These are phyloP conservation scores for Corticium candelabrum DNA, from an alignment of 37 sponge, comb jelly and placozoan genomes.

Conservation along the genomic window DNA sequence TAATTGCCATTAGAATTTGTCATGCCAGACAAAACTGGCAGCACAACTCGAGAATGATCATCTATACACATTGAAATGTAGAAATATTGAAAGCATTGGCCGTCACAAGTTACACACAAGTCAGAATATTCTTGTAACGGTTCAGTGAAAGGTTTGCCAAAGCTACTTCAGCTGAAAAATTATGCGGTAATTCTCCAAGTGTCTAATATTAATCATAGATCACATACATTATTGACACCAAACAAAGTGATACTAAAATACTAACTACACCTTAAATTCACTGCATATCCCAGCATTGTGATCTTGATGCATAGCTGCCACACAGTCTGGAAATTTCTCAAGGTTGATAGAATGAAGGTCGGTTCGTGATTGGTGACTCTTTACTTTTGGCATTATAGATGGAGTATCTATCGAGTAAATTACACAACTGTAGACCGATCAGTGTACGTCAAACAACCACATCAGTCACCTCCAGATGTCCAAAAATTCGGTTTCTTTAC, in stretches of 20 bases:
- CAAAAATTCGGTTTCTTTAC: no score
- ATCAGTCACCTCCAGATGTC: no score
- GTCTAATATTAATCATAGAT: no score
- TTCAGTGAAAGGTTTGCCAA: neutral
- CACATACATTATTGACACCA: no score
- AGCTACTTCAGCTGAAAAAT: conserved; percentile 7
- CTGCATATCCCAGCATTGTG: conserved; percentile 53
- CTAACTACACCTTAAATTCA: conserved; percentile 55
- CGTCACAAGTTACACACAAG: conserved; percentile 18
- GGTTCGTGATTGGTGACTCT: no score
- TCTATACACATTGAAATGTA: conserved; percentile 15
- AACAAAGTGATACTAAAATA: no score
- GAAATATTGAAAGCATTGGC: neutral
- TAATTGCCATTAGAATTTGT: neutral
- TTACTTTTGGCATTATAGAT: neutral
- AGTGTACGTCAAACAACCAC: no score
- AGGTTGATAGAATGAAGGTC: conserved; percentile 12
- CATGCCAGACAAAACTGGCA: conserved; percentile 1
- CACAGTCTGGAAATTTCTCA: conserved; percentile 31
- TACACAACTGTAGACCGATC: no score
- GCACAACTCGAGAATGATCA: conserved; percentile 35
- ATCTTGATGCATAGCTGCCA: conserved; percentile 41
- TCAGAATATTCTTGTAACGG: conserved; percentile 23
- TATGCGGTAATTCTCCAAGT: no score
- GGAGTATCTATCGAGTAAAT: no score